Evolutionary conservation across 2,113 vertebrate species (phyloP).

Genomic region (Cyphomyrus plagiostoma): DNA sequence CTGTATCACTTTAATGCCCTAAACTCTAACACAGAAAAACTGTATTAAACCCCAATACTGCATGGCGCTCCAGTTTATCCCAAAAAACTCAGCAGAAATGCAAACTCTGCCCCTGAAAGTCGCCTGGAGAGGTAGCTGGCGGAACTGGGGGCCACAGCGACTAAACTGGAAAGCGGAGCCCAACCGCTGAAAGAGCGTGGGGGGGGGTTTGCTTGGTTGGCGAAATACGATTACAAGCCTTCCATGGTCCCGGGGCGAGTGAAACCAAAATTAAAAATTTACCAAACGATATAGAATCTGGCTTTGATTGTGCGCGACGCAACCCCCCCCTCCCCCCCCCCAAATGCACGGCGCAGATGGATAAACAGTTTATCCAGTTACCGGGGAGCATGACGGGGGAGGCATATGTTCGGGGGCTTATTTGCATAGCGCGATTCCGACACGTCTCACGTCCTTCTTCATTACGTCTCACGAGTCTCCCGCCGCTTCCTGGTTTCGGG

Average conservation of each 20-base stretch:
- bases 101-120: neutral
- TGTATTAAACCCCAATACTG: neutral
- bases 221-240: slow-evolving; percentile 12
- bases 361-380: slow-evolving; percentile 46
- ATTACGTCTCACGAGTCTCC: slow-evolving; percentile 54
- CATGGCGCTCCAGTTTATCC: neutral
- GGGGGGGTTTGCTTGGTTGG: neutral
- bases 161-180: neutral
- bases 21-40: neutral
- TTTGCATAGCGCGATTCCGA: slow-evolving; percentile 51
- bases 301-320: neutral
- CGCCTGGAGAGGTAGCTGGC: neutral
- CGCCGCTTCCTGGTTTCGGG: slow-evolving; percentile 47
- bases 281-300: neutral
- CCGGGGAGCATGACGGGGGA: slow-evolving; percentile 26
- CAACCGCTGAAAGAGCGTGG: neutral
- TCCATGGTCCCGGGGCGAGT: neutral
- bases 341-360: slow-evolving; percentile 22
- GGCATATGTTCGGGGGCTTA: slow-evolving; percentile 50
- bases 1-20: neutral
- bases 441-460: slow-evolving; percentile 56
- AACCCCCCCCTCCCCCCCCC: neutral
- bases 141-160: neutral
- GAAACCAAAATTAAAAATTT: neutral
- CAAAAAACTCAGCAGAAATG: neutral